Base-by-base conservation (phyloP, 2,113 vertebrate genomes). In the Pituophis catenifer region DNA sequence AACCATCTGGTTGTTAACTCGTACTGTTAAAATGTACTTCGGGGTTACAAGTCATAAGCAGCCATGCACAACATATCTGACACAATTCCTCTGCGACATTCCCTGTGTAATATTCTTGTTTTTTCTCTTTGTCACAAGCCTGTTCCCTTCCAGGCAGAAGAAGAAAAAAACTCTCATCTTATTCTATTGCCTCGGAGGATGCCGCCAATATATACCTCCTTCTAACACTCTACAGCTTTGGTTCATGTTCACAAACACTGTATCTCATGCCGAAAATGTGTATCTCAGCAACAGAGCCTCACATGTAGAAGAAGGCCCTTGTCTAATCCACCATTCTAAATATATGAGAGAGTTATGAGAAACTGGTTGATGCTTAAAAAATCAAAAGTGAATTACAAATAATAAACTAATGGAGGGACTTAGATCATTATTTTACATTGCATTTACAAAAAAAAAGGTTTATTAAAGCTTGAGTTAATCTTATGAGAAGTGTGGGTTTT, bases 111-210 rank as follows among this genome's bases (percentile, higher is more conserved):
- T 26, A 57, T 1, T 0, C 17, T 89, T 59, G 59, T 38, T 15
- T n/a, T 95, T 92, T 93, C 90, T 94, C 89, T 1, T 55, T 8
- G 33, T 70, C 91, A 38, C 62, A n/a, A 2, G 62, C 5, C 33
- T 70, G 52, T 81, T 92, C 57, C 44, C 90, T 94, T 89, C 26
- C 89, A 86, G 90, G 13, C 33, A 92, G 33, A 38, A 91, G 2
- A 48, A 48, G 26, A 0, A n/a, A n/a, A 15, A 33, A 70, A 3
- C 10, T 65, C 57, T 90, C 13, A 48, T 75, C 89, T 54, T 0
- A 0, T n/a, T 81, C 91, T 85, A 44, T 3, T 1, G 2, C 91
- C 87, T 93, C 44, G 15, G 91, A 65, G 88, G 70, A 62, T 93
- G 85, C 0, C 58, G 33, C 91, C 38, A 91, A 75, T 19, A 33